A percentile compares a stretch with the other conserved stretches of the same genome.
phyloP scores from a whole-genome alignment of 2,797 vertebrate species.

The Artibeus jamaicensis region DNA sequence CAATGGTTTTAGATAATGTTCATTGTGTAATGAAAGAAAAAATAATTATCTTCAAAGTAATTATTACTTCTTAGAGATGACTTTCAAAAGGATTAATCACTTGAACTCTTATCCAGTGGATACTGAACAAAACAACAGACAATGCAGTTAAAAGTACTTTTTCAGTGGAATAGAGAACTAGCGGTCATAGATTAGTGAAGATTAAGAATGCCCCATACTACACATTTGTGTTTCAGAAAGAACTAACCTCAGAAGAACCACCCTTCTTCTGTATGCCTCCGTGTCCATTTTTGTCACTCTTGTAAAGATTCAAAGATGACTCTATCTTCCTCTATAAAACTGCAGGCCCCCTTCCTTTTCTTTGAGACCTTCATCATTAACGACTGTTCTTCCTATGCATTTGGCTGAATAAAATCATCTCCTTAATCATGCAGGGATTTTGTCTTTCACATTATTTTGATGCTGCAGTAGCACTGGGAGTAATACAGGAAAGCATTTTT shows the following conservation, averaged over 20 bases:
- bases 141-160: neutral
- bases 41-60: neutral
- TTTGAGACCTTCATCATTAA: neutral
- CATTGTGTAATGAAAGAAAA: conserved; percentile 6
- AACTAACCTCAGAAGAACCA: neutral
- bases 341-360: neutral
- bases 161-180: neutral
- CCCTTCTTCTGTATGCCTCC: neutral
- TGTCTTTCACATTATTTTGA: neutral
- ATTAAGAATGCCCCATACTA: neutral
- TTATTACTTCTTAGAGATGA: conserved; percentile 41
- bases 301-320: neutral
- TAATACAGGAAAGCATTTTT: neutral
- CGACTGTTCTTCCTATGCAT: neutral
- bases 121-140: neutral
- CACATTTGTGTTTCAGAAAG: neutral
- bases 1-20: neutral
- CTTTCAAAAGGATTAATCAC: neutral
- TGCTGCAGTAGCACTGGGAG: neutral
- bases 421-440: neutral
- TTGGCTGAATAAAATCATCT: neutral
- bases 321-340: neutral
- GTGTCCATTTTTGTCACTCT: neutral
- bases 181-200: neutral
- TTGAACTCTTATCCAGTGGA: neutral